Base-by-base conservation (phyloP, 2,888 invertebrate genomes). In the Mactromeris polynyma region DNA sequence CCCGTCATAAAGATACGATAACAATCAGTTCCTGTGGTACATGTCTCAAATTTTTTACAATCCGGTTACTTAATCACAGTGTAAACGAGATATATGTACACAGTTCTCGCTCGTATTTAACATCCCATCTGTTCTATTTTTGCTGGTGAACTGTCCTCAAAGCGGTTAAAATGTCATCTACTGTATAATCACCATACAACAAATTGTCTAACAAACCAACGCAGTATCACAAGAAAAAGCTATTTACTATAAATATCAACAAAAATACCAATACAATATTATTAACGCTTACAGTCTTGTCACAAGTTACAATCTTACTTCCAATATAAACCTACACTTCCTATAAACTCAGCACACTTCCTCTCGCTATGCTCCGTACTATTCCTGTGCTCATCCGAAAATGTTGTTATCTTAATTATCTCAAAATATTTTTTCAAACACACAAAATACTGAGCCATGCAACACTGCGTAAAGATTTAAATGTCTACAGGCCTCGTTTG, bases 381-480 rank as follows among this genome's bases (percentile, higher is more conserved):
- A 40, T 81, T 31, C 54, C 54, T 69, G 69, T 40, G 64, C 69
- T 73, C 83, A 31, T 73, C 54, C 69, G 46, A 83, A 73, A 73
- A 73, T 40, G 33, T 69, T 73, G 33, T 83, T 83, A 83, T 83
- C 83, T 69, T 31, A 83, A 83, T 83, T 73, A 69, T 83, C 82
- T 46, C 14, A n/a, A 46, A 82, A 73, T 31, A 42, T 82, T 83
- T 83, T 83, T 83, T 46, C 40, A 40, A 83, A 83, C 42, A 46
- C 83, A 73, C 73, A 73, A 26, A 69, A 73, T 73, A 73, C 83
- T 46, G 83, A 73, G 69, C 73, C 64, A 82, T 82, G 82, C 73
- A 69, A 83, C 83, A 73, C 83, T 73, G 83, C 73, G 73, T 73
- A 73, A 73, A 77, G 81, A 86, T 86, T 86, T 86, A 86, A 86